Evolutionary conservation across 1,140 invertebrate species (phyloP).

Genomic region (Caenorhabditis remanei): DNA sequence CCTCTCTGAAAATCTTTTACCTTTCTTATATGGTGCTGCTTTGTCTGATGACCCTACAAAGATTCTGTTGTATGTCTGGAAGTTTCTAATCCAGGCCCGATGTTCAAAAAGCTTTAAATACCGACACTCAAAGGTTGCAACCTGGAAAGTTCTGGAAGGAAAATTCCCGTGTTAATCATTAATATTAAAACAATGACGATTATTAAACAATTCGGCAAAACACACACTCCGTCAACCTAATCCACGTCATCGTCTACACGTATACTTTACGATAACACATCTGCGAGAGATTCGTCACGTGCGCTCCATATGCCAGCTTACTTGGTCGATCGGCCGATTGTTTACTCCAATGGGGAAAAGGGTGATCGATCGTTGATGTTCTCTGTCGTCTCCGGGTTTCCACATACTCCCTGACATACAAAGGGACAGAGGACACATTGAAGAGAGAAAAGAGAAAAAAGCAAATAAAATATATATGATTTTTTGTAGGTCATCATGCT

Average conservation of each 20-base stretch:
- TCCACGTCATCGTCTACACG: neutral
- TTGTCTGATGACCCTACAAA: no score
- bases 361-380: constrained; percentile 1
- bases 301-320: constrained; percentile 31
- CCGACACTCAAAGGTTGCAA: no score
- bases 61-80: no score
- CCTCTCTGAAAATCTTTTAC: no score
- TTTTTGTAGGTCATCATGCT: constrained; percentile 57
- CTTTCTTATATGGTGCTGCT: no score
- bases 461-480: neutral
- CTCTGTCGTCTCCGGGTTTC: neutral
- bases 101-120: no score
- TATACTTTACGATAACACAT: neutral
- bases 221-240: constrained; percentile 4
- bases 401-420: neutral
- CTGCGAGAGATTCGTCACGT: neutral
- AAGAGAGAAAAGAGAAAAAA: neutral
- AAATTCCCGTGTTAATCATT: no score
- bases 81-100: no score
- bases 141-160: no score
- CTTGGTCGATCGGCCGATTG: neutral
- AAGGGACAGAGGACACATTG: no score
- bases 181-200: no score
- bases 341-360: neutral
- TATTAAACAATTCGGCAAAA: no score